Base-by-base conservation (phyloP, 2,113 vertebrate genomes). In the Monopterus albus region DNA sequence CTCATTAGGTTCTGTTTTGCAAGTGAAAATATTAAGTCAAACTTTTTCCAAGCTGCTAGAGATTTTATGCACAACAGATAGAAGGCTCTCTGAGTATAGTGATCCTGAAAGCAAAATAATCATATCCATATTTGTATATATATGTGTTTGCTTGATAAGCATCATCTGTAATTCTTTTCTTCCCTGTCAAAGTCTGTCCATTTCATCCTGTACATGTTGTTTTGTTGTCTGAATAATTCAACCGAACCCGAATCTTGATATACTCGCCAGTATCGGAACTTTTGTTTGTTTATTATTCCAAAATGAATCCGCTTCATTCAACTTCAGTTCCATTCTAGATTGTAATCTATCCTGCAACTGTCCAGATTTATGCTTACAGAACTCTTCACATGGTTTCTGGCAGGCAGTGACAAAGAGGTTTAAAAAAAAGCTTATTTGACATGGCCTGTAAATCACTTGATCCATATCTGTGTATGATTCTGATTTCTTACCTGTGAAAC, bases 211-310 rank as follows among this genome's bases (percentile, higher is more conserved):
- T 5, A 15, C 21, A 1, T 25, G 38, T 57, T 6, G 0, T 7
- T 61, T 39, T 42, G 36, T 26, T 47, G 35, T 49, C 46, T 59
- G n/a, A 76, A 17, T 33, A 26, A 57, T 56, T 25, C 33, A 9
- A 13, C 6, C 12, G 23, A 11, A 55, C 40, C 29, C 69, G 14
- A 29, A 69, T 79, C 82, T 63, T 39, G 46, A 69, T 76, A 50
- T 56, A 5, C 11, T 20, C 2, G 4, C 42, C 46, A 52, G 71
- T 26, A 74, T 64, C 33, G 38, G 18, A 45, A 23, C 25, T 56
- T 6, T 33, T 67, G 67, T 75, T 67, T 82, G 76, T 87, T 75
- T 63, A 63, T 1, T 70, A 58, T 60, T 78, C 64, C 52, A 15
- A 58, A 70, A 82, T 53, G 47, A 71, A 72, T 84, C 33, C 29